Base-by-base conservation (phyloP, 2,888 invertebrate genomes). In the Trachelus iudaicus region DNA sequence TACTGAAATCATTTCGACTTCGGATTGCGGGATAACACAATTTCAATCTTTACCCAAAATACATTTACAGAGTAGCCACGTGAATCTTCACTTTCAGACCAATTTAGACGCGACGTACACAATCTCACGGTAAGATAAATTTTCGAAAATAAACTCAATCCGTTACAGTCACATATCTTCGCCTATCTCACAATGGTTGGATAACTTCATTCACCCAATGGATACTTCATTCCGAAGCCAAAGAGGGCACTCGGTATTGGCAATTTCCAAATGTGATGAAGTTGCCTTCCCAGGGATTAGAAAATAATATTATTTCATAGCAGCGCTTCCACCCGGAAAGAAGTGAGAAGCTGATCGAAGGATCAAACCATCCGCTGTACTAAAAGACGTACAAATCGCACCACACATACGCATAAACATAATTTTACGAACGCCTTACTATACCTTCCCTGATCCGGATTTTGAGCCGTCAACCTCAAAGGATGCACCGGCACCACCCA, bases 231-330 rank as follows among this genome's bases (percentile, higher is more conserved):
- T 74, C 74, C 71, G 74, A 34, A 30, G 34, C 74, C 74, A 35
- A 35, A 35, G 35, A 34, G 73, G 37, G 37, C 30, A 69, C 73
- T 73, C 78, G 35, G 37, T 71, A 78, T 78, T 78, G 78, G 78
- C 78, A 76, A 78, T 78, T 78, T 78, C 76, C 56, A 76, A 31
- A 35, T 35, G 37, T 23, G 73, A 73, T 73, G 35, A 76, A 34
- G 69, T 73, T 73, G 71, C 34, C 76, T 69, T 40, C 73, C 78
- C 40, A 76, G 69, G 73, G 76, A 76, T 78, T 40, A 78, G 76
- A 76, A 71, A 73, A 56, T 23, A 56, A 56, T 56, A 56, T 56
- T 56, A 56, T 56, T 23, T 56, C 15, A 56, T 56, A 40, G 23
- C 23, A 56, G 9, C 9, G 9, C 56, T 23, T 56, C 9, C 23